phyloP scores from a whole-genome alignment of 2,113 vertebrate genomes.

The Rana temporaria region DNA sequence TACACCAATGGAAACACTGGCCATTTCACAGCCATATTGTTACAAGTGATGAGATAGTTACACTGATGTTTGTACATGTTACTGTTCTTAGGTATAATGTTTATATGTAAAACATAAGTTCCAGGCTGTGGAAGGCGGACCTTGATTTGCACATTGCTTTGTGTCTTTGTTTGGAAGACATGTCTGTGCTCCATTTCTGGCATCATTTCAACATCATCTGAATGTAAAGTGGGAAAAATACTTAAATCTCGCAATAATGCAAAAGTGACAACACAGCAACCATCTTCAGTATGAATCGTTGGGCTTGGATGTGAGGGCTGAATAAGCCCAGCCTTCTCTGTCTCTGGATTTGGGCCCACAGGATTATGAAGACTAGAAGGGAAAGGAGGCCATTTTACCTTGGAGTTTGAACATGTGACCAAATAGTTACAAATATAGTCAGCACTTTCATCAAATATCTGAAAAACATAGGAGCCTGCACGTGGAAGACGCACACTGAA shows the following conservation, averaged over 20 bases:
- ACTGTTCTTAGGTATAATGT: slow-evolving; percentile 35
- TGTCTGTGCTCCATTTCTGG: slow-evolving; percentile 53
- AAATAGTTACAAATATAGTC: slow-evolving; percentile 59
- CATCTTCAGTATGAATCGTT: slow-evolving; percentile 57
- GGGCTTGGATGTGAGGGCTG: slow-evolving; percentile 56
- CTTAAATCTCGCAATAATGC: slow-evolving; percentile 21
- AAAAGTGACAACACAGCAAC: slow-evolving; percentile 57
- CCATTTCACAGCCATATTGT: slow-evolving; percentile 55
- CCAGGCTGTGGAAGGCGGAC: slow-evolving; percentile 60
- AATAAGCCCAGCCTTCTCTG: slow-evolving; percentile 58
- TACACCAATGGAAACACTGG: slow-evolving; percentile 59
- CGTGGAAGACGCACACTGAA: slow-evolving; percentile 58
- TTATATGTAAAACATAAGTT: slow-evolving; percentile 58
- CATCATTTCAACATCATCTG: slow-evolving; percentile 28
- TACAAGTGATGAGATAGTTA: slow-evolving; percentile 63
- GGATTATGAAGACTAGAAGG: slow-evolving; percentile 41
- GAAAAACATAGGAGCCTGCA: slow-evolving; percentile 59
- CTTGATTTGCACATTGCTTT: slow-evolving; percentile 55
- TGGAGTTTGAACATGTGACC: slow-evolving; percentile 58
- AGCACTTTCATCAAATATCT: slow-evolving; percentile 46
- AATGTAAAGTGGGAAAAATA: slow-evolving; percentile 53
- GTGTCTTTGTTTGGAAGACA: slow-evolving; percentile 51
- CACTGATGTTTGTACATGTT: slow-evolving; percentile 49
- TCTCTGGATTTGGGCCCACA: slow-evolving; percentile 60
- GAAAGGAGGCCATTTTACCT: slow-evolving; percentile 52